A percentile compares a stretch with the other conserved stretches of the same genome.
phyloP scores from a whole-genome alignment of 2,797 vertebrate species.

The Podargus strigoides region DNA sequence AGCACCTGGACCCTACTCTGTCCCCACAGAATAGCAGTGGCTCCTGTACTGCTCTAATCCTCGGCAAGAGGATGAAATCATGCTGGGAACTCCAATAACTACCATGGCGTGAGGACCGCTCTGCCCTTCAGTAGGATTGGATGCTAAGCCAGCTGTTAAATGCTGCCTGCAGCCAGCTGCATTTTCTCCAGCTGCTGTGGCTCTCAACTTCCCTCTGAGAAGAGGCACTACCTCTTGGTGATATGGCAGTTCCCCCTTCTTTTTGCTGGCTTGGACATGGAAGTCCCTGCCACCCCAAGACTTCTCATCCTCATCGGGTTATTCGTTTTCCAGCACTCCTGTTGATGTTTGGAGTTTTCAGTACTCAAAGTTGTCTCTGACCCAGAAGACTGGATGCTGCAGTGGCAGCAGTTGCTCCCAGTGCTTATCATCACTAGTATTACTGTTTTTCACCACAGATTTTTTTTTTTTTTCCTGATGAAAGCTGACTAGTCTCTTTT shows the following conservation, averaged over 20 bases:
- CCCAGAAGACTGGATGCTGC: not conserved
- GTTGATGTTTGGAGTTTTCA: not conserved
- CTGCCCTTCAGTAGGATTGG: not conserved
- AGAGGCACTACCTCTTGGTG: not conserved
- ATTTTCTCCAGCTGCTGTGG: not conserved
- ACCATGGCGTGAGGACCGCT: accelerated
- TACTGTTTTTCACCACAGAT: not conserved
- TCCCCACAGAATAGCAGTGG: not conserved
- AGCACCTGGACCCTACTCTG: not conserved
- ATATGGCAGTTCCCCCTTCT: not conserved
- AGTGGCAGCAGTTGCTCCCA: not conserved
- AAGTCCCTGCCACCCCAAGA: not conserved
- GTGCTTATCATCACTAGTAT: not conserved
- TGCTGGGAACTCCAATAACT: not conserved
- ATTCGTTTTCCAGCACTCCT: not conserved
- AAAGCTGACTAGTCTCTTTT: constrained; percentile 19
- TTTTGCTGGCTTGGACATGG: not conserved
- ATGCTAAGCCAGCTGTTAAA: not conserved
- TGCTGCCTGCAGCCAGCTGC: not conserved
- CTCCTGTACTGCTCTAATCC: not conserved
- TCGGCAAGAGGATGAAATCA: not conserved
- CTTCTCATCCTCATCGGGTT: not conserved
- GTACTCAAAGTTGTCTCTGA: not conserved
- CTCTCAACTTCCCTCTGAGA: not conserved
- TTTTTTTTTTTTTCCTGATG: not conserved